Base-by-base conservation (phyloP, 2,797 vertebrate genomes). In the Xenentodon cancila region DNA sequence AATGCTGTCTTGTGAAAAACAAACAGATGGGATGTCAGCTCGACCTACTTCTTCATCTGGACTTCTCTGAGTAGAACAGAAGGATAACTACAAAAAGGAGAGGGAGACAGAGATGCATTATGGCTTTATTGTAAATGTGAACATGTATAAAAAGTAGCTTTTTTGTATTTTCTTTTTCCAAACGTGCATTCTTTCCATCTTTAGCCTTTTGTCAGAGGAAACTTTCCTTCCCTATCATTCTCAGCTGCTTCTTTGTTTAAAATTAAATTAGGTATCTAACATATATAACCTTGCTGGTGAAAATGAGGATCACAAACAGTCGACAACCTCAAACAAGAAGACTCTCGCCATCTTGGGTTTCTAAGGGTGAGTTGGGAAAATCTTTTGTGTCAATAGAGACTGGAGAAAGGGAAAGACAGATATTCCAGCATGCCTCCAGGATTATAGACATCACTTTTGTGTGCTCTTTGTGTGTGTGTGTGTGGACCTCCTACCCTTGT, bases 1-100 rank as follows among this genome's bases (percentile, higher is more conserved):
- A n/a, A 51, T 79, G 51, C 62, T 77, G 72, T 85, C 52, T 84
- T 66, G 58, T 80, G 63, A 27, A 60, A 89, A 85, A 83, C 74
- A 80, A 89, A 89, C 86, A 92, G 90, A 92, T 90, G 90, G 84
- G 71, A 80, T 12, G 55, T 82, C 70, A 83, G 82, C 81, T 71
- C 87, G 87, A 86, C 89, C 89, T 82, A 89, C 71, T 88, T 91
- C 79, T 84, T 89, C 75, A 80, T 82, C 78, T 83, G 81, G 81
- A 82, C 80, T 61, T 79, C 57, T 59, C 57, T 59, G 74, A 77
- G 72, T 47, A 67, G 50, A 63, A 82, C 59, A 60, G 34, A 75
- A 66, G n/a, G 11, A 37, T 37, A 61, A 63, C 48, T 64, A 21
- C 17, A 8, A 21, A 72, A 63, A 59, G 30, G 56, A 52, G 50